Base-by-base conservation (phyloP, 2,888 invertebrate genomes). In the Volucella bombylans region DNA sequence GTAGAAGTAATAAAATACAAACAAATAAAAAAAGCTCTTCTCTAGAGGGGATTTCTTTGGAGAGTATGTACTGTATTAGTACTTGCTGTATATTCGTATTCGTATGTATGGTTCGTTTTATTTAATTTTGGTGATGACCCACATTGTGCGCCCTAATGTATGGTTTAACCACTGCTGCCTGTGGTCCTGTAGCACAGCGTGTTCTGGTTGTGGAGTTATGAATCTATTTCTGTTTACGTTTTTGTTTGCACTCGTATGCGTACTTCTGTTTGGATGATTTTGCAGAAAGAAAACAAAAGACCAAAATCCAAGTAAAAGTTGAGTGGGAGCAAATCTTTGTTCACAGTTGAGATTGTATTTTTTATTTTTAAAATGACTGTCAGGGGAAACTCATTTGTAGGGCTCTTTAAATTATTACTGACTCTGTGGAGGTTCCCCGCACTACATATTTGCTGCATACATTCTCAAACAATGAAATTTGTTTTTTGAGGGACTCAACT, bases 1-100 rank as follows among this genome's bases (percentile, higher is more conserved):
- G 79, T 83, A 64, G 59, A 69, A 65, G 79, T 80, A 79, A 83
- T 80, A 80, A 80, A 83, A 73, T 43, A 57, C 73, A 83, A 79
- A 72, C 73, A 79, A 79, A 79, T 61, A 65, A 83, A 79, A 68
- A 61, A 14, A 23, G 12, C 12, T 41, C 31, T 59, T 68, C 65
- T 45, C 41, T 65, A 50, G 50, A 57, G 52, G 52, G 72, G 59
- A 73, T 69, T 57, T 45, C 23, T 52, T 61, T n/a, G 10, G 12
- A 23, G 38, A 39, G 38, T 31, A 31, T 0, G 31, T 31, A 31
- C 4, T 31, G 18, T 23, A 31, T 31, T 31, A 0, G 55, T 62
- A 18, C 39, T 74, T n/a, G 8, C 23, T 31, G 10, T 68, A 12
- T 23, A 12, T 43, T 15, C 38, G 41, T 69, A 9, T 45, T 49